Conservation (phyloP, 2,797 vertebrate species). For the Lophura swinhoii region DNA sequence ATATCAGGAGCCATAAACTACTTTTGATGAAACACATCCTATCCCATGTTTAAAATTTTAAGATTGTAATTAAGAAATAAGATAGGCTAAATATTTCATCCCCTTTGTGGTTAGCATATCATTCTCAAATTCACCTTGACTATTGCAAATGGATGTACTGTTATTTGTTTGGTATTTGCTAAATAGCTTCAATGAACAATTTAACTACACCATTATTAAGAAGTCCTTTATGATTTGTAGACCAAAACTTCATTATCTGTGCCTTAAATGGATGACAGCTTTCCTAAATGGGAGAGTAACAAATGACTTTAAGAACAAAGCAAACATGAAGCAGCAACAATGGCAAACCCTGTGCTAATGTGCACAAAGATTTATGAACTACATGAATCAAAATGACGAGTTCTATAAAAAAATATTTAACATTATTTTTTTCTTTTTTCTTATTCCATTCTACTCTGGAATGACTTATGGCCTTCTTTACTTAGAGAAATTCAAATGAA, state of each 20-base stretch:
- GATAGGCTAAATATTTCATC: not conserved
- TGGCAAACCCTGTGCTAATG: not conserved
- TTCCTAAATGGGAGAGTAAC: not conserved
- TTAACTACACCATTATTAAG: not conserved
- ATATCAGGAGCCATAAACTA: not conserved
- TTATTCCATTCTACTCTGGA: not conserved
- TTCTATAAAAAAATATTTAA: not conserved
- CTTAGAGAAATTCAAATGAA: not conserved
- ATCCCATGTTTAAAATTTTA: not conserved
- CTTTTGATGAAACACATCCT: not conserved
- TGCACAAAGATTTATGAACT: not conserved
- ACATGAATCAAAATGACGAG: not conserved
- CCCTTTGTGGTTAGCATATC: not conserved
- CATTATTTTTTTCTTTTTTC: not conserved
- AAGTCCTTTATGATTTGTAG: fast-evolving
- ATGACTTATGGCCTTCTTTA: not conserved
- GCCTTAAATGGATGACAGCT: not conserved
- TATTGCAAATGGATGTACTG: not conserved
- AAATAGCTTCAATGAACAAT: not conserved
- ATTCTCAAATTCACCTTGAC: not conserved
- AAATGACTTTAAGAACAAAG: not conserved
- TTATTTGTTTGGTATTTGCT: not conserved
- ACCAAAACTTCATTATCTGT: not conserved
- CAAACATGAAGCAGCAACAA: not conserved
- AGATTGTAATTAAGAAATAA: not conserved